These are phyloP conservation scores for Porites australiensis DNA, from an alignment of 64 coral and sea anemone genomes.

Conservation along the genomic window DNA sequence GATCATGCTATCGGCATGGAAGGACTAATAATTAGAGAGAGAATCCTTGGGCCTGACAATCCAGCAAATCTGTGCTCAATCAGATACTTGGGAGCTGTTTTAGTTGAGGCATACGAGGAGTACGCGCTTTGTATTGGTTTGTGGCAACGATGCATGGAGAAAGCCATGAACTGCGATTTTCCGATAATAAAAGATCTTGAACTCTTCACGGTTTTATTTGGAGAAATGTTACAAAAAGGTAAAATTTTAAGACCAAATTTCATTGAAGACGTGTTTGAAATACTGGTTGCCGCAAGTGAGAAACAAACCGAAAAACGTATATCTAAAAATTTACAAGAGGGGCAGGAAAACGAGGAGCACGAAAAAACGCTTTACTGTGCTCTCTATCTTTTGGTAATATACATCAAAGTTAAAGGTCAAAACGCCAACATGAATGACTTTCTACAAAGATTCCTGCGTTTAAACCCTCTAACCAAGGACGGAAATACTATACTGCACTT, in stretches of 20 bases:
- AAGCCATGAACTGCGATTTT: slow-evolving; percentile 51
- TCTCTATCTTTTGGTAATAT: no score
- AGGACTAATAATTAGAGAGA: slow-evolving; percentile 66
- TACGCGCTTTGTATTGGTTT: slow-evolving; percentile 68
- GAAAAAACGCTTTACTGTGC: no score
- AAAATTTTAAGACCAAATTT: neutral
- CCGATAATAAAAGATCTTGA: slow-evolving; percentile 56
- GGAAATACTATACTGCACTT: no score
- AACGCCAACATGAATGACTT: no score
- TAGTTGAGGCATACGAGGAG: slow-evolving; percentile 62
- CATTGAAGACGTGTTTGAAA: neutral
- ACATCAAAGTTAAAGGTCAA: no score
- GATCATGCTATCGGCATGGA: slow-evolving; percentile 1
- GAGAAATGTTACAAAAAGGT: slow-evolving; percentile 68
- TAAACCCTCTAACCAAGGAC: no score
- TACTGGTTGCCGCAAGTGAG: slow-evolving; percentile 13
- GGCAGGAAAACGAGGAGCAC: no score
- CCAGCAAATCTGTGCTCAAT: slow-evolving; percentile 51
- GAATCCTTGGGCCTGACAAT: slow-evolving; percentile 57
- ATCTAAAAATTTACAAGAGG: no score
- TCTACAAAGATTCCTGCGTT: no score
- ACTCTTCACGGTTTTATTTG: slow-evolving; percentile 63
- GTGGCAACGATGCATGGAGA: slow-evolving; percentile 79
- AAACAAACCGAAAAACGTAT: slow-evolving; percentile 61
- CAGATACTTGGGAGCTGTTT: slow-evolving; percentile 78